These are phyloP conservation scores for Drosophila neutralis DNA, from an alignment of 2,888 invertebrate species.

Conservation along the genomic window DNA sequence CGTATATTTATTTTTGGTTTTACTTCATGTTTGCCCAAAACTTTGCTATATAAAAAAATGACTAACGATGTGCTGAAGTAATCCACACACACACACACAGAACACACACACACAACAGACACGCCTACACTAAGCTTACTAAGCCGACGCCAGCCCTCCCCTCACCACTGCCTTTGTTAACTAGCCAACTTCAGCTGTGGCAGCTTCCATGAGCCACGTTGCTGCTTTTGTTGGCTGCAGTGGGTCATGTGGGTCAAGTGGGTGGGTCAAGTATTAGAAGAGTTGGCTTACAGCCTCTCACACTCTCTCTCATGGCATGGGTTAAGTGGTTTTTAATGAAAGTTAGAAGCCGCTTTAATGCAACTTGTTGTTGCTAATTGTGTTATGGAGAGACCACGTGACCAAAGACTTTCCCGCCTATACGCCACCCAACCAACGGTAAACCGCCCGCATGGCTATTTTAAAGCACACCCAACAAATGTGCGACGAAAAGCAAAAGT, in stretches of 20 bases:
- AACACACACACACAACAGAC: slow-evolving; percentile 38
- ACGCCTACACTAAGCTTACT: slow-evolving; percentile 57
- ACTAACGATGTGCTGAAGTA: slow-evolving; percentile 73
- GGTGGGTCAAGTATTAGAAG: slow-evolving; percentile 70
- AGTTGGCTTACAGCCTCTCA: slow-evolving; percentile 37
- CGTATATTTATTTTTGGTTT: slow-evolving; percentile 5
- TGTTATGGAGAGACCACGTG: slow-evolving; percentile 57
- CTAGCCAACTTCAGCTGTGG: slow-evolving; percentile 23
- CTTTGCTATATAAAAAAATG: slow-evolving; percentile 57
- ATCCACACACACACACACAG: slow-evolving; percentile 5
- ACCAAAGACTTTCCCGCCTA: slow-evolving; percentile 18
- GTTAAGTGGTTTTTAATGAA: slow-evolving; percentile 81
- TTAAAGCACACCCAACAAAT: slow-evolving; percentile 35
- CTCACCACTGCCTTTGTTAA: background rate
- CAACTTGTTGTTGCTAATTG: slow-evolving; percentile 77
- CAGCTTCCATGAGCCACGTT: slow-evolving; percentile 39
- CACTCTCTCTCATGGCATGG: slow-evolving; percentile 57
- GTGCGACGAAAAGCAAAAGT: slow-evolving; percentile 28
- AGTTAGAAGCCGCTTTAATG: slow-evolving; percentile 79
- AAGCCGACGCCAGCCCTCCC: slow-evolving; percentile 18
- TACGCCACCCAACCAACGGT: background rate
- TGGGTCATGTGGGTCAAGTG: slow-evolving; percentile 79
- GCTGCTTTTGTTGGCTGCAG: slow-evolving; percentile 41
- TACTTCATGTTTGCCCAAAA: slow-evolving; percentile 60
- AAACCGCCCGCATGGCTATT: slow-evolving; percentile 11